These are phyloP conservation scores for Lepidothrix coronata DNA, from an alignment of 2,113 vertebrate genomes.

Conservation along the genomic window DNA sequence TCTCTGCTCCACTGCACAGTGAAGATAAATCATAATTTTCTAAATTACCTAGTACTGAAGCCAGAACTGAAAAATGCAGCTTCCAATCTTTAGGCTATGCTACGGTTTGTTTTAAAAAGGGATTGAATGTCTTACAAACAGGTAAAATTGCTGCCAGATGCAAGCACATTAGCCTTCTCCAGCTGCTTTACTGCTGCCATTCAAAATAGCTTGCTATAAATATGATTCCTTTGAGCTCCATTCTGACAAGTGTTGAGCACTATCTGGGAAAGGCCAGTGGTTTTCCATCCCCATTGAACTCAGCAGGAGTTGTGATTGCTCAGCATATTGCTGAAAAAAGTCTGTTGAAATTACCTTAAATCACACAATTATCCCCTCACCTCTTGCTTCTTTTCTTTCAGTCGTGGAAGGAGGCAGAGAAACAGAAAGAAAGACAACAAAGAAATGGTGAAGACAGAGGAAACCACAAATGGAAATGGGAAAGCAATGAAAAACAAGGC, in stretches of 20 bases:
- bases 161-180: conserved; percentile 44
- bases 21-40: conserved; percentile 17
- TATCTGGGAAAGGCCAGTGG: conserved; percentile 16
- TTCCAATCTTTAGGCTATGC: conserved; percentile 18
- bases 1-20: not conserved
- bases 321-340: conserved; percentile 11
- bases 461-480: conserved; percentile 27
- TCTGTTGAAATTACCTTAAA: conserved; percentile 56
- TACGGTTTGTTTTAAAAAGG: conserved; percentile 43
- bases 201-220: conserved; percentile 59
- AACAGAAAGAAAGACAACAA: conserved; percentile 50
- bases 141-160: conserved; percentile 56
- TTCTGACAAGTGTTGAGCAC: conserved; percentile 11
- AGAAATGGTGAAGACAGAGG: conserved; percentile 9
- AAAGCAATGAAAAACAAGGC: conserved; percentile 20
- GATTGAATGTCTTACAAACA: conserved; percentile 43
- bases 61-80: not conserved
- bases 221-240: conserved; percentile 50
- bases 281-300: conserved; percentile 37
- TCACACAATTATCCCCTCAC: conserved; percentile 49
- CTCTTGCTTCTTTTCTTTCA: not conserved
- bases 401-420: not conserved
- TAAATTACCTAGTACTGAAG: conserved; percentile 7
- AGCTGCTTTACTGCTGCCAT: conserved; percentile 61
- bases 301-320: conserved; percentile 42